Evolutionary conservation across 2,113 vertebrate species (phyloP).

Genomic region (Mus musculus): DNA sequence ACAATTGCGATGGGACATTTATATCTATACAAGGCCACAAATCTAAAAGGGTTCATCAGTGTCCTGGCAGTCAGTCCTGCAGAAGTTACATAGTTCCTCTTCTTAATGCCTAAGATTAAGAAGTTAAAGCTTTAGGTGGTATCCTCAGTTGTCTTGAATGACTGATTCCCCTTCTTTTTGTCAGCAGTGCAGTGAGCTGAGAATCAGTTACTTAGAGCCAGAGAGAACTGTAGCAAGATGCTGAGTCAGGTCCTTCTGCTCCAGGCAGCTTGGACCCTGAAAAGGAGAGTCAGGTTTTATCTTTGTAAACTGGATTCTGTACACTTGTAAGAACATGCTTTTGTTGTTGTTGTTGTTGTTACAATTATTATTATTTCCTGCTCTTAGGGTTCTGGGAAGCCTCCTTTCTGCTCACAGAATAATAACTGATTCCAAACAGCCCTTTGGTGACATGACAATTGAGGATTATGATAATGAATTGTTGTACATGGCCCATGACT

Average conservation of each 20-base stretch:
- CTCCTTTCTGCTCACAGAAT: conserved; percentile 98
- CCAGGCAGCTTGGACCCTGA: neutral
- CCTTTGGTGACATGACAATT: conserved; percentile 94
- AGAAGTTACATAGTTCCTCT: neutral
- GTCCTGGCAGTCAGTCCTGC: neutral
- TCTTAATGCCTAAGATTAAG: neutral
- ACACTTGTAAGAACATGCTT: neutral
- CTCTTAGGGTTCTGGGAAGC: conserved; percentile 94
- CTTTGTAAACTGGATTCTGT: neutral
- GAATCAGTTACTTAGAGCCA: neutral
- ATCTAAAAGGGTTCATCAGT: neutral
- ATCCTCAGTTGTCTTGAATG: neutral
- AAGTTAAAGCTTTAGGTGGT: neutral
- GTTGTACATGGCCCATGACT: conserved; percentile 95
- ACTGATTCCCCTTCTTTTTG: neutral
- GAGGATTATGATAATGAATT: conserved; percentile 96
- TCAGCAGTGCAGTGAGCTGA: neutral
- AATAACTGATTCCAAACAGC: conserved; percentile 95
- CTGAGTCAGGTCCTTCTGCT: neutral
- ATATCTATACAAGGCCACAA: neutral
- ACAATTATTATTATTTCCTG: neutral
- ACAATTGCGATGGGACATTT: neutral
- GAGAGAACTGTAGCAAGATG: neutral
- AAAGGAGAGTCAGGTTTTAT: neutral
- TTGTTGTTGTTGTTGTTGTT: neutral